phyloP scores from a whole-genome alignment of 2,113 vertebrate species.

The Scomber japonicus region DNA sequence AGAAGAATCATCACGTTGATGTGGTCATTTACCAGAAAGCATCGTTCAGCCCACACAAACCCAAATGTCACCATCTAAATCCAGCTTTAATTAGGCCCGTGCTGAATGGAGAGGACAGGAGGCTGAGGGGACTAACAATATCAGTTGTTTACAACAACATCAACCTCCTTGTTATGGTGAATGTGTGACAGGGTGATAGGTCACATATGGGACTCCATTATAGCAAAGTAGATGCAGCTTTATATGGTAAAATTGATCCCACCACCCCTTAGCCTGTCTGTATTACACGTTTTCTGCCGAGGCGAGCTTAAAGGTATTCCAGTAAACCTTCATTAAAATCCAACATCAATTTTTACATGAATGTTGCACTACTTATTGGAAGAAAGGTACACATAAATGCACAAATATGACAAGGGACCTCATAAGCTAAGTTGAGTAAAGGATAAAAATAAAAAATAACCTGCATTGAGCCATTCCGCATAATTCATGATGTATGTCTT shows the following conservation, averaged over 20 bases:
- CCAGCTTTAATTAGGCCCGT: conserved; percentile 74
- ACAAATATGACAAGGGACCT: conserved; percentile 17
- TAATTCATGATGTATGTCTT: conserved; percentile 49
- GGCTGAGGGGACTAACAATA: conserved; percentile 75
- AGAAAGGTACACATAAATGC: neutral
- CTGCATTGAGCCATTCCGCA: neutral
- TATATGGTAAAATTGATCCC: conserved; percentile 66
- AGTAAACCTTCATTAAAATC: conserved; percentile 29
- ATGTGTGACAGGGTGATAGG: conserved; percentile 76
- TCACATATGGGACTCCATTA: conserved; percentile 78
- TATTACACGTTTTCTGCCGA: conserved; percentile 22
- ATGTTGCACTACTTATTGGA: conserved; percentile 3
- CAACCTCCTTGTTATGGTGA: conserved; percentile 70
- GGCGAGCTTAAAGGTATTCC: conserved; percentile 4
- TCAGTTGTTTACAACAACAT: conserved; percentile 80
- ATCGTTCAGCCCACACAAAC: conserved; percentile 67
- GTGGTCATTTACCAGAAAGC: conserved; percentile 77
- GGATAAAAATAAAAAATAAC: neutral
- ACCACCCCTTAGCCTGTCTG: conserved; percentile 24
- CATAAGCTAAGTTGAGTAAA: neutral
- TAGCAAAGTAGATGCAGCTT: conserved; percentile 63
- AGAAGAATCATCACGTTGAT: conserved; percentile 71
- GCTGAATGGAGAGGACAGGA: conserved; percentile 65
- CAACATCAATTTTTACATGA: neutral
- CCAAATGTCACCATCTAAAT: conserved; percentile 81